phyloP scores from a whole-genome alignment of 1,140 invertebrate genomes.

The Reticulitermes speratus region DNA sequence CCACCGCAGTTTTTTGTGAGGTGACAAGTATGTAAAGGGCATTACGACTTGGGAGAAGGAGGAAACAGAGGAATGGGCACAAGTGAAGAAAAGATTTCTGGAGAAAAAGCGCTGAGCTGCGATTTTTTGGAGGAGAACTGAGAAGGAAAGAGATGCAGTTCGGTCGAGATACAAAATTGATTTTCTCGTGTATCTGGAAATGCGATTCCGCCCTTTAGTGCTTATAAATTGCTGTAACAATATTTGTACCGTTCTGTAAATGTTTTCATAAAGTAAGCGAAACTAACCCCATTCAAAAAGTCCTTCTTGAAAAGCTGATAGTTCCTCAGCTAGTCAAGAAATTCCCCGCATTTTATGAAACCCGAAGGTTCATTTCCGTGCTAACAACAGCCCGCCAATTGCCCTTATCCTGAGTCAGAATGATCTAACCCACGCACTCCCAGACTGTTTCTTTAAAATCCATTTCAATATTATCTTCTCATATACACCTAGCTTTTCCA shows the following conservation, averaged over 20 bases:
- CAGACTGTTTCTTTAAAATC: too few species aligned
- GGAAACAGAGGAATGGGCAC: not conserved
- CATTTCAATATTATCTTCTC: too few species aligned
- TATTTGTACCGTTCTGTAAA: not conserved
- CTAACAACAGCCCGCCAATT: too few species aligned
- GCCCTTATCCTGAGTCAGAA: too few species aligned
- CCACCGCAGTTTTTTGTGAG: not conserved
- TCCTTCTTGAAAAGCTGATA: too few species aligned
- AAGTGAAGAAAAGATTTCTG: not conserved
- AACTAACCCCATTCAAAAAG: too few species aligned
- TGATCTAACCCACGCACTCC: too few species aligned
- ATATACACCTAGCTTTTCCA: too few species aligned
- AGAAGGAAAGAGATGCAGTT: not conserved
- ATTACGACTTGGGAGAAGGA: not conserved
- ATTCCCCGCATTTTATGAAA: too few species aligned
- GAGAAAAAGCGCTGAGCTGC: not conserved
- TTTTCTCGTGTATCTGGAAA: not conserved
- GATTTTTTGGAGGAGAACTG: not conserved
- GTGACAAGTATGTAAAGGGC: slow-evolving; percentile 1
- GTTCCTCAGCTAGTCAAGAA: too few species aligned
- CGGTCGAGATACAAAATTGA: not conserved
- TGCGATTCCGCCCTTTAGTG: not conserved
- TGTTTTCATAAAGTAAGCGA: too few species aligned
- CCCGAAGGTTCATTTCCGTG: too few species aligned
- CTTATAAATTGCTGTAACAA: not conserved